Base-by-base conservation (phyloP, 2,113 vertebrate species). In the Oostethus manadensis region DNA sequence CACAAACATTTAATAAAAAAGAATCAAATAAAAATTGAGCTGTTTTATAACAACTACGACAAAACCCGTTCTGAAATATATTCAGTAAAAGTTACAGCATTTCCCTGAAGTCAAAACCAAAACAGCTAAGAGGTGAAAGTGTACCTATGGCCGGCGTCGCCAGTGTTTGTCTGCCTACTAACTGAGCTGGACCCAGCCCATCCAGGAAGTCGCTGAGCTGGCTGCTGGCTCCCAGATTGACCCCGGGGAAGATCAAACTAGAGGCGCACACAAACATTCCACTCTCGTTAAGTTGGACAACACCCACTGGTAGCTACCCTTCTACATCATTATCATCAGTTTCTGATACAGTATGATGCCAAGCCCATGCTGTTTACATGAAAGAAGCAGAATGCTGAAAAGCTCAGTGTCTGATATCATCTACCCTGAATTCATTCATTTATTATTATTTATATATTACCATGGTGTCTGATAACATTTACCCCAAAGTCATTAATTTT, bases 121-220 rank as follows among this genome's bases (percentile, higher is more conserved):
- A n/a, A 3, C 51, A n/a, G 22, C 13, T 29, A 47, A 45, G 16
- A 49, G n/a, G 48, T 5, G 13, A 22, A 10, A 40, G 17, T 22
- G 8, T 14, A 99, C 97, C 97, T 79, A 99, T 98, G 46, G 97
- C 94, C 64, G 96, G 95, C 0, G 97, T 98, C 63, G 97, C 97
- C 61, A 99, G 90, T 0, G 96, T 99, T 76, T 99, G 97, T 60
- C 97, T 88, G 55, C 97, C 97, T 71, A 99, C 97, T 66, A 99
- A 86, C 83, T 99, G 97, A 23, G 97, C 96, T 8, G 97, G 97
- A 70, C 97, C 97, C 50, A 99, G 79, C 33, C 97, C 97, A 80
- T 98, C 97, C 16, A 99, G 91, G 81, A 99, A 99, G 84, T 98
- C 96, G 60, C 95, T 98, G 78, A 99, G 96, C 69, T 98, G 97